phyloP scores from a whole-genome alignment of 2,888 invertebrate genomes.

The Platynereis dumerilii region DNA sequence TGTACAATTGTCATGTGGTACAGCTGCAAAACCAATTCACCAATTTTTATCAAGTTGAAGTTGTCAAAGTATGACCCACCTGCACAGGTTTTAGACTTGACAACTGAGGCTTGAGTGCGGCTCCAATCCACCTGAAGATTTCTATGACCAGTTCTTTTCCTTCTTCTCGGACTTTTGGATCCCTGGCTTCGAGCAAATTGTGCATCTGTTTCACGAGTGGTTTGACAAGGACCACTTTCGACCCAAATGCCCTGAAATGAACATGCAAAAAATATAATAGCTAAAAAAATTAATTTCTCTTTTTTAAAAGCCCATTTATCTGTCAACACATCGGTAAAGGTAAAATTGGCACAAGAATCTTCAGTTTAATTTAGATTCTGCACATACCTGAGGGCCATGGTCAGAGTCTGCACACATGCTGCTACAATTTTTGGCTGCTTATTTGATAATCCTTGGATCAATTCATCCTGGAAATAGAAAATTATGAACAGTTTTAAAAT shows the following conservation, averaged over 20 bases:
- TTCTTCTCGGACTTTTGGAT: slow-evolving; percentile 89
- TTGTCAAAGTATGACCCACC: no score
- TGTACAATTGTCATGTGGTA: no score
- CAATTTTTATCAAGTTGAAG: no score
- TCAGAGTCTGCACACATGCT: slow-evolving; percentile 79
- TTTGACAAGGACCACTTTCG: slow-evolving; percentile 87
- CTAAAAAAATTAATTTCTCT: background rate
- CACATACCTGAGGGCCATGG: slow-evolving; percentile 72
- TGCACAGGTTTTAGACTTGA: slow-evolving; percentile 87
- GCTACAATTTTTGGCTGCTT: slow-evolving; percentile 96
- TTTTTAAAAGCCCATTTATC: background rate
- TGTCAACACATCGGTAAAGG: background rate
- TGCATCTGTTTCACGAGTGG: slow-evolving; percentile 84
- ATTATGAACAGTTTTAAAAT: no score
- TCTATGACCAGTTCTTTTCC: slow-evolving; percentile 90
- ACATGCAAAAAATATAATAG: background rate
- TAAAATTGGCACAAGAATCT: background rate
- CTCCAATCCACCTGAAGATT: slow-evolving; percentile 82
- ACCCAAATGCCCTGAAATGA: slow-evolving; percentile 79
- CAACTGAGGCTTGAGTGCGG: slow-evolving; percentile 83
- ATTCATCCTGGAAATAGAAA: slow-evolving; percentile 72
- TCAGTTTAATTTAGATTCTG: no score
- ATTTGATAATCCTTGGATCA: slow-evolving; percentile 90
- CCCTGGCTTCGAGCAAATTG: slow-evolving; percentile 84
- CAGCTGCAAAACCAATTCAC: no score